Percentiles rank a stretch among this genome's conserved stretches.
Evolutionary conservation across 2,888 invertebrate species (phyloP).

Genomic region (Erebia epiphron): DNA sequence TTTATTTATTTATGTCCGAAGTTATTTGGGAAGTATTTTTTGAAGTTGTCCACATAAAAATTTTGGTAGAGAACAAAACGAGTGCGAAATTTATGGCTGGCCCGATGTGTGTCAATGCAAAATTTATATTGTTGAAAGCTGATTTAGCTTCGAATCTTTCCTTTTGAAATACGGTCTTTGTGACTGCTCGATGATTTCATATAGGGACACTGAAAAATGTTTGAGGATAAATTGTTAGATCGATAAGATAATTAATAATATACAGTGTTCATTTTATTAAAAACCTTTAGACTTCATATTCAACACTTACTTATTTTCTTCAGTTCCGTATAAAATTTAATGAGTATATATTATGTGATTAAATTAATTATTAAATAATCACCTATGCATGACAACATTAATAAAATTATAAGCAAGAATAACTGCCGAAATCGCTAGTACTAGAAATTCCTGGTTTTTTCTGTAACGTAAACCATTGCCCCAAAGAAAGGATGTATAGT

Average conservation of each 20-base stretch:
- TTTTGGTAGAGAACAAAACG: conserved; percentile 78
- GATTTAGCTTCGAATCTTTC: conserved; percentile 66
- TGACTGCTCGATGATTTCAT: conserved; percentile 54
- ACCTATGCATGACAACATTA: too few species aligned
- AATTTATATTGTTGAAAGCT: conserved; percentile 74
- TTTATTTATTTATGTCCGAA: conserved; percentile 76
- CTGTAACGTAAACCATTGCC: too few species aligned
- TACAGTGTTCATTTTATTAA: conserved; percentile 18
- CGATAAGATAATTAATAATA: conserved; percentile 43
- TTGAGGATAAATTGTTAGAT: conserved; percentile 48
- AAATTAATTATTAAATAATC: too few species aligned
- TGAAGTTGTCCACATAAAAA: conserved; percentile 76
- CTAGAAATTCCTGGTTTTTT: too few species aligned
- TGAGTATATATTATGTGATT: too few species aligned
- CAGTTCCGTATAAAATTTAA: too few species aligned
- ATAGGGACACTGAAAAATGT: conserved; percentile 58
- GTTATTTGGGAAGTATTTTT: conserved; percentile 81
- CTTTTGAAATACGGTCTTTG: conserved; percentile 70
- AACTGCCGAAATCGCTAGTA: too few species aligned
- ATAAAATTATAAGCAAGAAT: too few species aligned
- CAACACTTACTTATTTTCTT: too few species aligned
- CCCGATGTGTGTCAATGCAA: conserved; percentile 77
- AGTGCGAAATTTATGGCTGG: conserved; percentile 71
- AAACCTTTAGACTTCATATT: too few species aligned
- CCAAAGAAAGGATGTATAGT: too few species aligned